Conservation (phyloP, 2,113 vertebrate species). For the Silurus asotus region DNA sequence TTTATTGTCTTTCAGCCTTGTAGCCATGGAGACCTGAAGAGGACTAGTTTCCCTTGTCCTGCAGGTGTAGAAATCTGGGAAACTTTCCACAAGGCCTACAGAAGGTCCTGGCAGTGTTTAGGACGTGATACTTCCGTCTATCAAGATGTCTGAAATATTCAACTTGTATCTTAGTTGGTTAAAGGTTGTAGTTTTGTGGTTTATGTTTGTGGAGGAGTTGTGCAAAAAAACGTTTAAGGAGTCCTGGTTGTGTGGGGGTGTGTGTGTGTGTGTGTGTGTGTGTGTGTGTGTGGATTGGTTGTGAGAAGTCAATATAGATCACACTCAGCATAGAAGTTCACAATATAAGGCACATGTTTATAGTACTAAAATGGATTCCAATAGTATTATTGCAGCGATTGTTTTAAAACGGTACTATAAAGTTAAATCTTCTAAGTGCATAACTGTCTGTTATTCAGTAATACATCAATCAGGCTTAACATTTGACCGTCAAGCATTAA, state of each 20-base stretch:
- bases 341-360: not conserved
- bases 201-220: not conserved
- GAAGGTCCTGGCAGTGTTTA: not conserved
- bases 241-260: not conserved
- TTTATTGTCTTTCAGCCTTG: slow-evolving; percentile 23
- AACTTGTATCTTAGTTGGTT: not conserved
- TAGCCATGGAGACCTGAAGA: slow-evolving; percentile 31
- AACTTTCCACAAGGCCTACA: not conserved
- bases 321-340: slow-evolving; percentile 11
- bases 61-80: slow-evolving; percentile 14
- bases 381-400: not conserved
- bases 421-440: no score
- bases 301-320: slow-evolving; percentile 17
- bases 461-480: no score
- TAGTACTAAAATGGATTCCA: not conserved
- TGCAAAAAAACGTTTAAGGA: not conserved
- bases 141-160: not conserved
- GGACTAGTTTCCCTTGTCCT: slow-evolving; percentile 17
- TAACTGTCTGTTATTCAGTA: no score
- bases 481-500: no score
- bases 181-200: not conserved
- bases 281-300: slow-evolving; percentile 3
- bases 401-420: not conserved
- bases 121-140: not conserved
- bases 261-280: not conserved